These are phyloP conservation scores for Acestrorhynchus altus DNA, from an alignment of 2,797 vertebrate species.

Conservation along the genomic window DNA sequence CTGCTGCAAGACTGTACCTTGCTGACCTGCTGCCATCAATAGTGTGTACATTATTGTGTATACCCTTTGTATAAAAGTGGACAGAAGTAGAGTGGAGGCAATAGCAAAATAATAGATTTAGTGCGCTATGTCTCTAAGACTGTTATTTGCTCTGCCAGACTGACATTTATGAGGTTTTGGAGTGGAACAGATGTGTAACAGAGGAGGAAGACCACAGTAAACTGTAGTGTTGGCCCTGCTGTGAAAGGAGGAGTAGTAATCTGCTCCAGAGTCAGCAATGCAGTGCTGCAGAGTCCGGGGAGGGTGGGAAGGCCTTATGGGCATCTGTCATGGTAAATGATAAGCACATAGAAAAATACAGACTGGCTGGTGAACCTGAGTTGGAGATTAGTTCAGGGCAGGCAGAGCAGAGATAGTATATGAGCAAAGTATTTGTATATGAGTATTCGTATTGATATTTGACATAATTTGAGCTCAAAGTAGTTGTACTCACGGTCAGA, in stretches of 20 bases:
- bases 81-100: not conserved
- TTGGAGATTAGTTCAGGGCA: slow-evolving; percentile 39
- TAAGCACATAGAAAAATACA: slow-evolving; percentile 45
- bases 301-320: slow-evolving; percentile 39
- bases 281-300: not conserved
- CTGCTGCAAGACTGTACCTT: not conserved
- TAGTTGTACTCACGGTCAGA: not conserved
- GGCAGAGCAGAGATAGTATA: slow-evolving; percentile 3
- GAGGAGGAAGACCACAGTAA: slow-evolving; percentile 3
- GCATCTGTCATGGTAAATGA: slow-evolving; percentile 51
- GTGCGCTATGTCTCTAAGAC: not conserved
- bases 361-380: slow-evolving; percentile 17
- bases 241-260: slow-evolving; percentile 7
- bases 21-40: not conserved
- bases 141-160: not conserved
- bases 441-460: not conserved
- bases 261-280: not conserved
- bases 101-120: not conserved
- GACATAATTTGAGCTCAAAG: not conserved
- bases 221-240: not conserved
- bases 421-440: slow-evolving; percentile 9
- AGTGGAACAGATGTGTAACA: not conserved
- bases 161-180: not conserved
- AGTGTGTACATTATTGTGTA: not conserved
- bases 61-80: not conserved